A percentile compares a stretch with the other conserved stretches of the same genome.
Evolutionary conservation across 2,113 vertebrate genomes (phyloP).

Genomic region (Calidris pygmaea): DNA sequence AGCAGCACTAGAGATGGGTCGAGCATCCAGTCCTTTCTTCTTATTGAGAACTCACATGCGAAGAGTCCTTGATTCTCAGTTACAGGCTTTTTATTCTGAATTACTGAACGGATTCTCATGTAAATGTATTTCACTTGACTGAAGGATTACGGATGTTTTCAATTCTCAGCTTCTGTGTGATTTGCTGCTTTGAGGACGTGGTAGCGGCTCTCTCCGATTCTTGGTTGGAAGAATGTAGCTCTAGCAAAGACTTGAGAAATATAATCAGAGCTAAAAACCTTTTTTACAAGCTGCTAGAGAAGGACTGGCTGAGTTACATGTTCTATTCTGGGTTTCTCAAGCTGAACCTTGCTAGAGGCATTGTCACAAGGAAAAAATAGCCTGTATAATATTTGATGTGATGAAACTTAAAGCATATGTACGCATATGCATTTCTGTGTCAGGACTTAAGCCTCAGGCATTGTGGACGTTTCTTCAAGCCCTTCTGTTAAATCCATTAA

Average conservation of each 20-base stretch:
- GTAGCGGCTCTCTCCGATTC: neutral
- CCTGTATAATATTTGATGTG: neutral
- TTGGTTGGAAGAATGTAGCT: neutral
- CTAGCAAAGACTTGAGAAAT: neutral
- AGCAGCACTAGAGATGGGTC: neutral
- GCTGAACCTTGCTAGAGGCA: conserved; percentile 8
- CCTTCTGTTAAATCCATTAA: neutral
- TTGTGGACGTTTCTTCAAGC: neutral
- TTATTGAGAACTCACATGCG: neutral
- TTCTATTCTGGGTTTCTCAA: neutral
- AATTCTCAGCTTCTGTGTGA: neutral
- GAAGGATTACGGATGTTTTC: neutral
- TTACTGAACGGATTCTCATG: neutral
- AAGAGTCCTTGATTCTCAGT: neutral
- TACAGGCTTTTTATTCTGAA: neutral
- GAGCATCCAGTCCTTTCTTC: neutral
- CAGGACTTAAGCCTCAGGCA: neutral
- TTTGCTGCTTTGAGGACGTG: neutral
- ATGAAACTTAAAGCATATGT: conserved; percentile 14
- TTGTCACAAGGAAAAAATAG: conserved; percentile 16
- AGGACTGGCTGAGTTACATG: neutral
- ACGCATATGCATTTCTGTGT: neutral
- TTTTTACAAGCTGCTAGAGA: neutral
- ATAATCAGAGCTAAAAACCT: neutral
- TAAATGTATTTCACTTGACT: neutral